These are phyloP conservation scores for Atractosteus spatula DNA, from an alignment of 2,113 vertebrate species.

Conservation along the genomic window DNA sequence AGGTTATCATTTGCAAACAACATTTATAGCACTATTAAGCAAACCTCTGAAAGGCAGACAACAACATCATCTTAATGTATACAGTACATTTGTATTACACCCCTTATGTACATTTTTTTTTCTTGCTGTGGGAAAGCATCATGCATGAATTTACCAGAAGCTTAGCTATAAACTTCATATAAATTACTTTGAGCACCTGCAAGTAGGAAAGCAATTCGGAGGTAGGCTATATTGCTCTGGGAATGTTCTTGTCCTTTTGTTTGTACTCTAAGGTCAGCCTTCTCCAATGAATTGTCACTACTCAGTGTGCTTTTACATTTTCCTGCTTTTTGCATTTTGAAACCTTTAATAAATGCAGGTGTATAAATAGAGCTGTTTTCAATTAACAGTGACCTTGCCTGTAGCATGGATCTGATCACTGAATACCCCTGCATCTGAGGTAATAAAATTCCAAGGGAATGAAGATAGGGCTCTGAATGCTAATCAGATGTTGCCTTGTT, in stretches of 20 bases:
- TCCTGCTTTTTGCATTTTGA: slow-evolving; percentile 35
- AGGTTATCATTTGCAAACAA: slow-evolving; percentile 8
- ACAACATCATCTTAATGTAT: slow-evolving; percentile 1
- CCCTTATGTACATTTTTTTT: slow-evolving; percentile 6
- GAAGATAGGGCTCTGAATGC: slow-evolving; percentile 61
- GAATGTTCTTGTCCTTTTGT: slow-evolving; percentile 40
- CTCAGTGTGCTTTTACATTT: slow-evolving; percentile 14
- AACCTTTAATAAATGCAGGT: slow-evolving; percentile 76
- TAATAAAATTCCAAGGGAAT: slow-evolving; percentile 73
- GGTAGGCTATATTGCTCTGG: slow-evolving; percentile 34
- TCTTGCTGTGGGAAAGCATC: slow-evolving; percentile 6
- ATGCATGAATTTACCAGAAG: background rate
- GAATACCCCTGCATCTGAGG: slow-evolving; percentile 76
- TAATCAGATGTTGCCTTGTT: slow-evolving; percentile 69
- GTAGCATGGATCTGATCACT: slow-evolving; percentile 72
- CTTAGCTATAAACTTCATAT: slow-evolving; percentile 12
- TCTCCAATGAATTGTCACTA: slow-evolving; percentile 43
- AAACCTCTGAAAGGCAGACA: background rate
- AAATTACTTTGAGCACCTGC: slow-evolving; percentile 37
- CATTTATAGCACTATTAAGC: background rate
- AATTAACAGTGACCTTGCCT: slow-evolving; percentile 64
- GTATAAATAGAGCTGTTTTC: slow-evolving; percentile 81
- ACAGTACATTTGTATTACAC: background rate
- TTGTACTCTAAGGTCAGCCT: slow-evolving; percentile 44
- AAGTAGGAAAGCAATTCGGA: slow-evolving; percentile 10